Evolutionary conservation across 1,140 invertebrate species (phyloP), one percentile per base, ranked within the genome.

Genomic region (Drosophila eugracilis): DNA sequence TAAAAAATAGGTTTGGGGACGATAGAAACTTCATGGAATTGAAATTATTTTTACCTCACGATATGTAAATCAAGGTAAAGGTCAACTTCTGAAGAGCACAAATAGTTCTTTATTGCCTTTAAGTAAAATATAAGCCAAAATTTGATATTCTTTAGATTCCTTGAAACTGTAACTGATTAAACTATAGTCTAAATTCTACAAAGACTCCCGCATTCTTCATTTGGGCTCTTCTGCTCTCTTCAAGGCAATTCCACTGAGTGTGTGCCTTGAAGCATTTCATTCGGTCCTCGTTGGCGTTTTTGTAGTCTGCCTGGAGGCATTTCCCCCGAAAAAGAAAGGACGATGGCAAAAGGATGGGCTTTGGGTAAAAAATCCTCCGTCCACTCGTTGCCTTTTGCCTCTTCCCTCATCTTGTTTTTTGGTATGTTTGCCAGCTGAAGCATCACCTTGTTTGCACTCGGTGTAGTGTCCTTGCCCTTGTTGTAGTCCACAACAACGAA

Each of bases 391-490:
- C 26, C 39, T 28, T 14, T 55, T 42, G 36, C 52, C n/a, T 52
- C 9, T 54, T 32, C 30, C 19, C 30, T 17, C 44, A 42, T 22
- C 67, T 58, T 72, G 54, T 71, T 70, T 65, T 58, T 57, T 50
- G 69, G 67, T 66, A 67, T 67, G 62, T 72, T 73, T 73, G 69
- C 57, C 14, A 41, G 42, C 63, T 67, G 57, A 49, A 53, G 49
- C 44, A 71, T 57, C 49, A 78, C 79, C 78, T 83, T 83, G 79
- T 84, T 84, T 84, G 81, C 62, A 85, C 66, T 80, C 54, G 52
- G 26, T 73, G 62, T 69, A 62, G 55, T 77, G 80, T 69, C 80
- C 81, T 85, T 85, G 77, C 77, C 81, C 81, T 85, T 84, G 70
- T 75, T 78, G 70, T 72, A 78, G 78, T 60, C 26, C 36, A 34